Evolutionary conservation across 2,888 invertebrate genomes (phyloP), one percentile per base, ranked within the genome.

Genomic region (Lasioglossum marginatum): DNA sequence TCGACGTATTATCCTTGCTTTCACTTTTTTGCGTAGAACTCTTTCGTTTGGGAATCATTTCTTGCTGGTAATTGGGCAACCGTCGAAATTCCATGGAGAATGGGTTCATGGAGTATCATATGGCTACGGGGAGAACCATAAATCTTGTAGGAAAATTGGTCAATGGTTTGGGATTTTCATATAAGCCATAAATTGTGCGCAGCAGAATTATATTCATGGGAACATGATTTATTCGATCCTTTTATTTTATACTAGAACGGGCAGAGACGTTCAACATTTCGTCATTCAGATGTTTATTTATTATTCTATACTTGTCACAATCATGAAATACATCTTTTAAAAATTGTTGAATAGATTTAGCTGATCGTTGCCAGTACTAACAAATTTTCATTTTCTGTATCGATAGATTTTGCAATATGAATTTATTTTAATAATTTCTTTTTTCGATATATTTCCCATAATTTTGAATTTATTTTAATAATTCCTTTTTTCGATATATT

Each of bases 11-110:
- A 80, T 81, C 40, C 48, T 82, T 80, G 70, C 81, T 82, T 82
- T 81, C 81, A 81, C 81, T 82, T 82, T 82, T 70, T 66, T 68
- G 60, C 60, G 63, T 76, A 76, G 31, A 63, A 31, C 63, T 63
- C 63, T 43, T 76, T 31, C 76, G 31, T 76, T 76, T 76, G 40
- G 75, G 37, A 75, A 19, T 40, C 40, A 75, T 60, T 75, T 60
- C 52, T 52, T 60, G 31, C 5, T 43, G 40, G 71, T 68, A 81
- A 81, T 81, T 81, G 77, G 37, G 45, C 40, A 81, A 77, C 60
- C 4, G 23, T 12, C 31, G 63, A 71, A 77, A 77, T 79, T 60
- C 43, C 27, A 12, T 57, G 19, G 6, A 23, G n/a, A 73, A 63
- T 63, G 6, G 63, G 63, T 31, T 16, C 63, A 31, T 3, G 6